These are phyloP conservation scores for Ptychobarbus kaznakovi DNA, from an alignment of 2,797 vertebrate species.

Conservation along the genomic window DNA sequence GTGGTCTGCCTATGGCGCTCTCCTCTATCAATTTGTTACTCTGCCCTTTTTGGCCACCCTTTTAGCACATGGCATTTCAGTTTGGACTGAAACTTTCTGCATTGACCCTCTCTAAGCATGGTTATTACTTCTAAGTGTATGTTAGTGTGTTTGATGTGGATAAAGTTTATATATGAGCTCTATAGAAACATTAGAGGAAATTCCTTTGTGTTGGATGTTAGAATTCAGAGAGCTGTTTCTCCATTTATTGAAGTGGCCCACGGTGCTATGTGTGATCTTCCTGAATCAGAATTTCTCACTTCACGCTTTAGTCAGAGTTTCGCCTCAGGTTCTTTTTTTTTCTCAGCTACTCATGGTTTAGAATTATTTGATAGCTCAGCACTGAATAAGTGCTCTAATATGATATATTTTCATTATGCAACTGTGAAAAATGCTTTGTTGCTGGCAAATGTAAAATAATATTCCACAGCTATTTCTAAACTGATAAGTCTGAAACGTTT, in stretches of 20 bases:
- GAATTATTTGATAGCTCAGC: constrained; percentile 43
- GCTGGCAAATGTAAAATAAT: not conserved
- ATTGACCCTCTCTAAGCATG: not conserved
- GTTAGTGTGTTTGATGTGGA: not conserved
- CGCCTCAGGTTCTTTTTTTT: constrained; percentile 21
- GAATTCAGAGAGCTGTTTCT: constrained; percentile 28
- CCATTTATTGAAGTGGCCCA: constrained; percentile 36
- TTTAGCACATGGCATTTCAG: not conserved
- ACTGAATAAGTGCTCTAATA: constrained; percentile 39
- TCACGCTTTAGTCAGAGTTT: constrained; percentile 43
- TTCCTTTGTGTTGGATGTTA: constrained; percentile 5
- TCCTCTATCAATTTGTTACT: not conserved
- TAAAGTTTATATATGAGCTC: not conserved
- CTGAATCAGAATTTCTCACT: constrained; percentile 45
- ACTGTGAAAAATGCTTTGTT: constrained; percentile 41
- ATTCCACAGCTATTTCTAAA: not conserved
- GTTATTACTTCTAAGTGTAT: constrained; percentile 2
- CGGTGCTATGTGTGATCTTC: constrained; percentile 35
- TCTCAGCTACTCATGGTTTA: constrained; percentile 14
- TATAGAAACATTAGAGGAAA: constrained; percentile 7
- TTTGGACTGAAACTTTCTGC: not conserved
- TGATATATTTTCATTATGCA: constrained; percentile 37
- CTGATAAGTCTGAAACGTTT: not conserved
- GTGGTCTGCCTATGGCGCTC: constrained; percentile 32
- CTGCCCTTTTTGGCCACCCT: not conserved